phyloP scores from a whole-genome alignment of 1,140 invertebrate genomes.

The Gryllus bimaculatus region DNA sequence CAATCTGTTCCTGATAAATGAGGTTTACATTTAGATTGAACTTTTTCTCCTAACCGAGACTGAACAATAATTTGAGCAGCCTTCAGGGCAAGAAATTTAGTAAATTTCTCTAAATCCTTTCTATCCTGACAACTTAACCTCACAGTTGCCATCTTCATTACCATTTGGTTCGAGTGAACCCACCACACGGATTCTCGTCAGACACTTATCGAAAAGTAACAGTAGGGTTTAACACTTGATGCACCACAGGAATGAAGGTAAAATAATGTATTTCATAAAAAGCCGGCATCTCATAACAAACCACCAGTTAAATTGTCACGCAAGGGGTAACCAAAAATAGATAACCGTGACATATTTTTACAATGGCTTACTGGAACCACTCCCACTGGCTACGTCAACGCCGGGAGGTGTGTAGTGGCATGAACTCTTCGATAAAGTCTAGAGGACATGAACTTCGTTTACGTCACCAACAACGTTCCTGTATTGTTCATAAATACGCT shows the following conservation, averaged over 20 bases:
- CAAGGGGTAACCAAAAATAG: background rate
- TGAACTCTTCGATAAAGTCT: background rate
- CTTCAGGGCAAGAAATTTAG: constrained; percentile 79
- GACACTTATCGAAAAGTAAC: too few relatives aligned
- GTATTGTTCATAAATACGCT: background rate
- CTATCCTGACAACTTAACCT: constrained; percentile 55
- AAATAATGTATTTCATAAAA: too few relatives aligned
- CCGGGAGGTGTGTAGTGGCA: background rate
- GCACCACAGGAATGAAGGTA: too few relatives aligned
- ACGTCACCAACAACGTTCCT: background rate
- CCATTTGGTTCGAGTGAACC: background rate
- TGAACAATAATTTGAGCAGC: constrained; percentile 82
- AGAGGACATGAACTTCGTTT: too few relatives aligned
- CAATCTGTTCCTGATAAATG: constrained; percentile 61
- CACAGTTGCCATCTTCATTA: constrained; percentile 33
- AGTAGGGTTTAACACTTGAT: too few relatives aligned
- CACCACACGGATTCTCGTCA: background rate
- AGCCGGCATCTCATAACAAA: too few relatives aligned
- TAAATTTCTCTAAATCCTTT: constrained; percentile 76
- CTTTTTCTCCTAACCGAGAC: constrained; percentile 73
- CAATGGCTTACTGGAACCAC: constrained; percentile 6
- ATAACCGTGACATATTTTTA: background rate
- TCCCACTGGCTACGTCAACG: constrained; percentile 1
- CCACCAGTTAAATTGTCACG: too few relatives aligned
- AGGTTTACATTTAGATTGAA: constrained; percentile 65